Conservation (phyloP, 1,140 invertebrate species). For the Ruditapes philippinarum region DNA sequence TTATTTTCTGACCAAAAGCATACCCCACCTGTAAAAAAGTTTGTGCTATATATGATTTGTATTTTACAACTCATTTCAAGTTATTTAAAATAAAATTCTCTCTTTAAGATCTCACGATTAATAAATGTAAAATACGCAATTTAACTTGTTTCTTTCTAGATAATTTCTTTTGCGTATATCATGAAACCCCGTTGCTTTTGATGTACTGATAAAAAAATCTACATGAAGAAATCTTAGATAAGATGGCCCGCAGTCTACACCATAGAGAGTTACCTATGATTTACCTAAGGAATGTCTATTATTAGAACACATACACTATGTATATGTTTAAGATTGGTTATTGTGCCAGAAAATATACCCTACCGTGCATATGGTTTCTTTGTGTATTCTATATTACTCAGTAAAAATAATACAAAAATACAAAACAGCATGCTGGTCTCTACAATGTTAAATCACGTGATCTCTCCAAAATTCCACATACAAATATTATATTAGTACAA, state of each 20-base stretch:
- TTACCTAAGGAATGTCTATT: conserved; percentile 2
- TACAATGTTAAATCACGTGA: no score
- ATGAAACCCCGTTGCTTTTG: not conserved
- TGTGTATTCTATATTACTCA: not conserved
- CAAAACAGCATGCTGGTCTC: no score
- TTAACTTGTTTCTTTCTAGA: no score
- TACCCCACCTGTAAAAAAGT: no score
- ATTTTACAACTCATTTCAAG: no score
- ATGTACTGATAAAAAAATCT: conserved; percentile 26
- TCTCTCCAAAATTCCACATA: no score
- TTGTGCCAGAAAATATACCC: not conserved
- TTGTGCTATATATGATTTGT: no score
- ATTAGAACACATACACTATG: not conserved
- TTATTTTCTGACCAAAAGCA: no score
- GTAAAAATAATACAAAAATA: not conserved
- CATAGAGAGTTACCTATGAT: not conserved
- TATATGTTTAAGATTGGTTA: not conserved
- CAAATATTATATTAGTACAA: no score
- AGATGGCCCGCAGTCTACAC: not conserved
- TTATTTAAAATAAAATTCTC: no score
- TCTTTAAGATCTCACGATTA: no score
- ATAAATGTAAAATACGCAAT: no score
- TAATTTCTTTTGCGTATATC: not conserved
- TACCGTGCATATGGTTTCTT: not conserved
- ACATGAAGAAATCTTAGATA: not conserved